Base-by-base conservation (phyloP, 2,888 invertebrate species). In the Nomada lathburiana region DNA sequence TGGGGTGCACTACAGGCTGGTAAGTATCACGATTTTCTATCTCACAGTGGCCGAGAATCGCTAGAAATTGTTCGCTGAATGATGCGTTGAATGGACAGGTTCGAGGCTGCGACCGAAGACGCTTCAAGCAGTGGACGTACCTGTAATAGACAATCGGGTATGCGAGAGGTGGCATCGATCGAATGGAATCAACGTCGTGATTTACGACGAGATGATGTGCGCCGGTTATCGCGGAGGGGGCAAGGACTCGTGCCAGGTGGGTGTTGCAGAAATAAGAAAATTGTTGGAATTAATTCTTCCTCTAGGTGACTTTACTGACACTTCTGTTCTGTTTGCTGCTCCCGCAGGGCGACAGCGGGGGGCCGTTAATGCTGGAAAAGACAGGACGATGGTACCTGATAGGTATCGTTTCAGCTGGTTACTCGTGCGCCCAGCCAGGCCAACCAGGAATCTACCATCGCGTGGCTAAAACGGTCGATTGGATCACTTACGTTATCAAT, bases 121-220 rank as follows among this genome's bases (percentile, higher is more conserved):
- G 0, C 94, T 98, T 72, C 98, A 98, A 94, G 97, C 98, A 0
- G 98, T 98, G 13, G 98, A 98, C 91, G 98, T 98, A 83, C 98
- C 98, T 0, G 98, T 98, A n/a, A 96, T 98, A 79, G 98, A 98
- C 93, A 98, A 98, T 92, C 95, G 98, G 78, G 94, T 96, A 82
- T 96, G 96, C 92, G 96, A 96, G 92, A 92, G 95, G 75, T 96
- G 96, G 96, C 96, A 96, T 91, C 94, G 96, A 81, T 95, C 95
- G 23, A 96, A 96, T 88, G 97, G 97, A 71, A 98, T 98, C 90
- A 97, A 97, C 92, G 97, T 98, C 57, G 97, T 98, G 20, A 98
- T 98, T 91, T 98, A 98, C 94, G 98, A 98, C 60, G 98, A 98
- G 94, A 98, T 98, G 98, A 96, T 98, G 94, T 98, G 98, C 93